phyloP scores from a whole-genome alignment of 2,797 vertebrate genomes.

The Pantherophis alleghaniensis region DNA sequence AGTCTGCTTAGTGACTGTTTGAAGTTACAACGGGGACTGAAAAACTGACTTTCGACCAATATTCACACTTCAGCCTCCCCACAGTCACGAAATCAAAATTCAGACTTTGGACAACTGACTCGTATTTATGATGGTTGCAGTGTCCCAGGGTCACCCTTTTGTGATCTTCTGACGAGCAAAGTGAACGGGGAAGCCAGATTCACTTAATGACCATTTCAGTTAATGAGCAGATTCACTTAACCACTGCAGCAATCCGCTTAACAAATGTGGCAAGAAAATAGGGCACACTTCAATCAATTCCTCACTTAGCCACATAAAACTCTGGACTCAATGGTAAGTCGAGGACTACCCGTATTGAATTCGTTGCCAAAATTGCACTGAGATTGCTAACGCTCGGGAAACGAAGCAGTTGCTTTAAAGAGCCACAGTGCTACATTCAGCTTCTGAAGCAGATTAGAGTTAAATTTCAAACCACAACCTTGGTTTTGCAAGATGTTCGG shows the following conservation, averaged over 20 bases:
- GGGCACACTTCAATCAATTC: rapidly evolving
- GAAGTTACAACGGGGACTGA: background rate
- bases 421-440: background rate
- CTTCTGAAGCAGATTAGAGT: background rate
- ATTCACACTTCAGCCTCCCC: background rate
- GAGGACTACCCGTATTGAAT: background rate
- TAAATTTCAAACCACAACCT: background rate
- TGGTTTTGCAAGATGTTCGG: background rate
- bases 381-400: background rate
- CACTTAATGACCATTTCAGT: background rate
- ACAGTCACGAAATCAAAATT: background rate
- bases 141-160: too few relatives aligned
- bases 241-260: background rate
- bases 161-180: too few relatives aligned
- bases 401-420: background rate
- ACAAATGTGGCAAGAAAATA: background rate
- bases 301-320: too few relatives aligned
- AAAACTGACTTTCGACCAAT: background rate
- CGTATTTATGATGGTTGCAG: rapidly evolving
- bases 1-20: background rate
- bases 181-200: background rate
- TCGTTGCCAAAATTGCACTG: background rate
- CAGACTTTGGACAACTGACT: background rate
- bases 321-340: background rate
- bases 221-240: background rate